phyloP scores from a whole-genome alignment of 2,888 invertebrate genomes.

The Drosophila mimica region DNA sequence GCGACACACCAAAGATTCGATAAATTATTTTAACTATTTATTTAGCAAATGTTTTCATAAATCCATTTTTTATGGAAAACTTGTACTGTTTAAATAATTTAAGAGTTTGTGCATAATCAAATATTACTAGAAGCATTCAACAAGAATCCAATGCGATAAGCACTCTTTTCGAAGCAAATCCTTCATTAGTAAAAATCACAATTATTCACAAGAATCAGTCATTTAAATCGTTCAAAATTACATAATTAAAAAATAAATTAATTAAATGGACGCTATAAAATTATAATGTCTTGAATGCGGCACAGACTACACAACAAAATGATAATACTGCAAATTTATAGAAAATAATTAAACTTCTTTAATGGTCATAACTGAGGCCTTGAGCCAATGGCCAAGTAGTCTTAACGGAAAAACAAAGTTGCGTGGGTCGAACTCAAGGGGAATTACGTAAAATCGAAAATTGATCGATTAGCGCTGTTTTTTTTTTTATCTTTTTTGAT shows the following conservation, averaged over 20 bases:
- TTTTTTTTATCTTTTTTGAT: slow-evolving; percentile 5
- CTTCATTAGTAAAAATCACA: too few relatives aligned
- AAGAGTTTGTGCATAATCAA: background rate
- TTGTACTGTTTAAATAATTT: background rate
- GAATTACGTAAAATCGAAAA: background rate
- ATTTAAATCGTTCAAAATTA: too few relatives aligned
- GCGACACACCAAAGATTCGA: background rate
- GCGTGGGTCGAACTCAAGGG: slow-evolving; percentile 11
- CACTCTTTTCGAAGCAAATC: too few relatives aligned
- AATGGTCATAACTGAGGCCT: slow-evolving; percentile 3
- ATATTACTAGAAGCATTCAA: background rate
- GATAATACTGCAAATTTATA: background rate
- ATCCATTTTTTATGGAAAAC: too few relatives aligned
- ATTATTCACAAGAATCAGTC: too few relatives aligned
- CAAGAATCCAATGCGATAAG: too few relatives aligned
- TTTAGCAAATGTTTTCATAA: background rate
- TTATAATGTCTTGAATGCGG: background rate
- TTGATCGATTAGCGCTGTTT: slow-evolving; percentile 17
- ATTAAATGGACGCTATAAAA: background rate
- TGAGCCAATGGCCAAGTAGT: background rate
- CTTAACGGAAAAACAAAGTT: background rate
- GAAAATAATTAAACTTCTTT: background rate
- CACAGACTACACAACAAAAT: background rate
- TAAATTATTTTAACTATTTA: background rate
- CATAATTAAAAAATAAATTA: too few relatives aligned